Conservation (phyloP, 1,140 invertebrate genomes). For the Vanessa tameamea region DNA sequence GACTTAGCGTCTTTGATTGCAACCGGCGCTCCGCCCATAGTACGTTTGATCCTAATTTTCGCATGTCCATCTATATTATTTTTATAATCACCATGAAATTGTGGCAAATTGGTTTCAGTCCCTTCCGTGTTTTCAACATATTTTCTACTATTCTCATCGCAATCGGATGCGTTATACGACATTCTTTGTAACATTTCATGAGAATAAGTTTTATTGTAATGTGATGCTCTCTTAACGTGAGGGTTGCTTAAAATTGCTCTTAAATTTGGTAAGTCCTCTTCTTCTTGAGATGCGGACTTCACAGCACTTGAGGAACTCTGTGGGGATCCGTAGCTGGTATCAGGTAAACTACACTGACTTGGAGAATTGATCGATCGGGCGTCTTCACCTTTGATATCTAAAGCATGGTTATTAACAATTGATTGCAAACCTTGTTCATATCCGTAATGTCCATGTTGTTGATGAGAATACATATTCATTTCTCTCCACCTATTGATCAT, state of each 20-base stretch:
- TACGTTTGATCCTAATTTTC: slow-evolving; percentile 55
- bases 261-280: slow-evolving; percentile 58
- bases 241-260: slow-evolving; percentile 52
- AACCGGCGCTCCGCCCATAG: slow-evolving; percentile 54
- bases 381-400: slow-evolving; percentile 53
- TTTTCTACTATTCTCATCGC: slow-evolving; percentile 57
- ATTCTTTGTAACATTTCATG: slow-evolving; percentile 56
- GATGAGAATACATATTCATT: slow-evolving; percentile 54
- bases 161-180: slow-evolving; percentile 48
- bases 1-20: slow-evolving; percentile 57
- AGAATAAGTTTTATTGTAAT: slow-evolving; percentile 53
- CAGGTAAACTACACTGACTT: slow-evolving; percentile 58
- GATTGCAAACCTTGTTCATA: slow-evolving; percentile 48
- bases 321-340: slow-evolving; percentile 64
- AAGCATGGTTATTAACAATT: slow-evolving; percentile 32
- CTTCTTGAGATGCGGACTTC: slow-evolving; percentile 51
- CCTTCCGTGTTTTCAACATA: slow-evolving; percentile 48
- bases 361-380: slow-evolving; percentile 57
- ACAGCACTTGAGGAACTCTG: slow-evolving; percentile 55
- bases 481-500: slow-evolving; percentile 65
- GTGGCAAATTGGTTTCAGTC: slow-evolving; percentile 63
- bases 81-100: slow-evolving; percentile 72
- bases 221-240: slow-evolving; percentile 39
- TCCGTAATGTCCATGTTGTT: slow-evolving; percentile 50
- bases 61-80: slow-evolving; percentile 51